phyloP scores from a whole-genome alignment of 37 sponge, comb jelly and placozoan genomes.

The Dysidea cf. avara region DNA sequence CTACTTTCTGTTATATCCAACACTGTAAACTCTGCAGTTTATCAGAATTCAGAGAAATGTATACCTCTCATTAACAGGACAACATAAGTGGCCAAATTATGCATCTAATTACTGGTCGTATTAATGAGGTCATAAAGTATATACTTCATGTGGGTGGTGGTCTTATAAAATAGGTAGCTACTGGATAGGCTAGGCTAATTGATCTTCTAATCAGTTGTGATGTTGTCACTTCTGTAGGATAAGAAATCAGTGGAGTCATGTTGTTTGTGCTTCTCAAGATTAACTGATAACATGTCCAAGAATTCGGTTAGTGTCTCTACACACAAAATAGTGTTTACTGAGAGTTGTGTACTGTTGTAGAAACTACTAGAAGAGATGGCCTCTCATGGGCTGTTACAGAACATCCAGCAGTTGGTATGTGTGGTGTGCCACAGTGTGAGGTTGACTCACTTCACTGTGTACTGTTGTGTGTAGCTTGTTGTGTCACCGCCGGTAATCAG shows the following conservation, averaged over 20 bases:
- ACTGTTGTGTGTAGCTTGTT: constrained; percentile 57
- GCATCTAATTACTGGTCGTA: too few relatives aligned
- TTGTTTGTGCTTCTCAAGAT: constrained; percentile 81
- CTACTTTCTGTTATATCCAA: too few relatives aligned
- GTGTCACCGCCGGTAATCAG: constrained; percentile 86
- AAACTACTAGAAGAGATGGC: constrained; percentile 67
- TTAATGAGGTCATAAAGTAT: too few relatives aligned
- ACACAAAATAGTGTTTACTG: too few relatives aligned
- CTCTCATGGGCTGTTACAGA: constrained; percentile 61
- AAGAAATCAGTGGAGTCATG: constrained; percentile 88
- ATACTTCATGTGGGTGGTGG: too few relatives aligned
- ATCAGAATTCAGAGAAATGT: too few relatives aligned
- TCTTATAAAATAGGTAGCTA: too few relatives aligned
- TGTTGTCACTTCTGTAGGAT: constrained; percentile 58
- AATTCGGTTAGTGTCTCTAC: constrained; percentile 58
- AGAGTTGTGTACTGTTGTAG: too few relatives aligned
- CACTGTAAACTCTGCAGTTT: too few relatives aligned
- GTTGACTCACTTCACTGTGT: background rate
- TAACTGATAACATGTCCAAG: constrained; percentile 57
- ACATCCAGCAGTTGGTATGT: constrained; percentile 87
- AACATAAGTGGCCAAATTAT: too few relatives aligned
- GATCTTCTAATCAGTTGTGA: background rate
- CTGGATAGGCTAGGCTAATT: too few relatives aligned
- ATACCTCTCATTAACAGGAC: too few relatives aligned
- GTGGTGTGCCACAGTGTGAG: background rate